Base-by-base conservation (phyloP, 2,113 vertebrate species). In the Engystomops pustulosus region DNA sequence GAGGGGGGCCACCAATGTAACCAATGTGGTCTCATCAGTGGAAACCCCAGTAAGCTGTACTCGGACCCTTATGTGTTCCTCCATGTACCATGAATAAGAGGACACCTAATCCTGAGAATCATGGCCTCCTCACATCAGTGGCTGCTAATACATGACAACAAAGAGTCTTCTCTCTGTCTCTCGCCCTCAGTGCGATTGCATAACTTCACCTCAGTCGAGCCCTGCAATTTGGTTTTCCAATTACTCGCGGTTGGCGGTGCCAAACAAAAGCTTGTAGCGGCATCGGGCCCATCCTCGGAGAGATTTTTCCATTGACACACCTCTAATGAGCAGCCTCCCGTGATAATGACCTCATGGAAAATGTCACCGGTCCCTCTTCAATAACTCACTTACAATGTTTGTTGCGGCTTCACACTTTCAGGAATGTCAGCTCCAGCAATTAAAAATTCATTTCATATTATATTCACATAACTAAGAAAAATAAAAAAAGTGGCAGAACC, bases 321-420 rank as follows among this genome's bases (percentile, higher is more conserved):
- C 53, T 74, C 51, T 15, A 2, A 20, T 44, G 25, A 74, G 36
- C 36, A 25, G 6, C n/a, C 51, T 62, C 81, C 53, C 23, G 47
- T 17, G 53, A 60, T 10, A 45, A 69, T 75, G 81, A 83, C 38
- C 36, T 62, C 34, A 83, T 83, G 81, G 81, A 83, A 83, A 55
- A 23, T 51, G 41, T 36, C 80, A 41, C 47, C 58, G 18, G 41
- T 44, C 15, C 11, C 8, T 18, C 80, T 49, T 49, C 34, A 32
- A 58, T 38, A 80, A 30, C 41, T 18, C 34, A 51, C 14, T 51
- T 80, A 51, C 79, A 51, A 36, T 51, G 38, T 32, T 34, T 68
- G 79, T 67, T 79, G 44, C 55, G 9, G 20, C 55, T 65, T 69
- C 62, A 23, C 79, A 34, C 79, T 23, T 69, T 30, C 30, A 80